phyloP scores from a whole-genome alignment of 2,113 vertebrate species.

The Panthera tigris region DNA sequence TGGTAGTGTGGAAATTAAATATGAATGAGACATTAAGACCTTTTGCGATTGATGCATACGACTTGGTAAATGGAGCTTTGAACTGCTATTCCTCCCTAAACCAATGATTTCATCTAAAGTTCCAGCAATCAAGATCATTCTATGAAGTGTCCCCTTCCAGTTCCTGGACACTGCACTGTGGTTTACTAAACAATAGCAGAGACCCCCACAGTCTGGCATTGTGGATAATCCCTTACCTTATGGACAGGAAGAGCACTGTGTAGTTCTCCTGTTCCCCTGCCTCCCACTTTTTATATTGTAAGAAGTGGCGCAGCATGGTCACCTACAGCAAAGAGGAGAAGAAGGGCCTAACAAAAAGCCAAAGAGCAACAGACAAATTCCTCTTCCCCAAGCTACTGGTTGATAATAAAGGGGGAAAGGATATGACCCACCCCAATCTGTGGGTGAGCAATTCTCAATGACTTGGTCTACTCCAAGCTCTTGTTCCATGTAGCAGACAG shows the following conservation, averaged over 20 bases:
- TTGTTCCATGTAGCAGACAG: background rate
- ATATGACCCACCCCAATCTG: constrained; percentile 9
- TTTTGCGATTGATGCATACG: background rate
- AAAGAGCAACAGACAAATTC: background rate
- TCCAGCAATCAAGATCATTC: background rate
- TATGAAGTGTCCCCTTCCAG: background rate
- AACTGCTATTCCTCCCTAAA: constrained; percentile 3
- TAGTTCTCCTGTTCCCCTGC: background rate
- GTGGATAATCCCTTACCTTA: constrained; percentile 7
- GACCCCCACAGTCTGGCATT: background rate
- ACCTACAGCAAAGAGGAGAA: background rate
- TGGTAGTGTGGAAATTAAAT: constrained; percentile 35
- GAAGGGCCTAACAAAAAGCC: background rate
- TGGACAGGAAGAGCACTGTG: constrained; percentile 64
- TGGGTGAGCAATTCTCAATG: background rate
- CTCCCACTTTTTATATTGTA: constrained; percentile 40
- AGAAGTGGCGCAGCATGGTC: constrained; percentile 30
- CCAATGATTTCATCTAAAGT: background rate
- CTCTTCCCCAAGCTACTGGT: background rate
- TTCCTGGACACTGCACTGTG: background rate
- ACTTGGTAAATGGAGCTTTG: background rate
- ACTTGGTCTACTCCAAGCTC: background rate
- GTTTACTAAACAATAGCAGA: background rate
- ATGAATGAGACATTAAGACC: background rate
- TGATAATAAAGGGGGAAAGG: background rate